Evolutionary conservation across 2,113 vertebrate genomes (phyloP).

Genomic region (Kryptolebias marmoratus): DNA sequence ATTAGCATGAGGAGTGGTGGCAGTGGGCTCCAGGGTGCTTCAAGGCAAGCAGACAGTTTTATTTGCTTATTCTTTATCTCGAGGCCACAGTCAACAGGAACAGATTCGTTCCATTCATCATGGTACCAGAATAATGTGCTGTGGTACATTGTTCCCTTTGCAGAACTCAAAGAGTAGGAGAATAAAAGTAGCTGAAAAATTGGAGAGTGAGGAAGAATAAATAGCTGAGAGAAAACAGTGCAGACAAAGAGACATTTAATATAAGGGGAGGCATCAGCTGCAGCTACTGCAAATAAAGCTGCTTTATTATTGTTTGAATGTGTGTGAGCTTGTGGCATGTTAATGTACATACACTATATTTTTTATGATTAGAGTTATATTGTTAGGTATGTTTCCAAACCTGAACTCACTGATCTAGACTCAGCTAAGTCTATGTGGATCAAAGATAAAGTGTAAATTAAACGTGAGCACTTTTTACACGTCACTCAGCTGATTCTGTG

Average conservation of each 20-base stretch:
- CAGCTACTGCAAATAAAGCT: constrained; percentile 3
- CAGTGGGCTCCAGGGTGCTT: constrained; percentile 49
- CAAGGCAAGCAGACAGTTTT: constrained; percentile 61
- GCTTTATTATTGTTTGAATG: constrained; percentile 16
- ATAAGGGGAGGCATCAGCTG: constrained; percentile 10
- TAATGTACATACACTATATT: neutral
- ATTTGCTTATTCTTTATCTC: constrained; percentile 80
- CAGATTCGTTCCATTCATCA: constrained; percentile 70
- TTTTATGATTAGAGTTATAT: neutral
- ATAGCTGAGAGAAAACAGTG: constrained; percentile 18
- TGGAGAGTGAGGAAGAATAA: constrained; percentile 29
- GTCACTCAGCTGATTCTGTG: neutral
- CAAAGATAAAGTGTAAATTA: neutral
- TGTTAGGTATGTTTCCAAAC: neutral
- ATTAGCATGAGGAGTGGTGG: constrained; percentile 73
- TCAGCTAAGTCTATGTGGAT: neutral
- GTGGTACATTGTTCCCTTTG: constrained; percentile 58
- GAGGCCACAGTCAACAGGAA: constrained; percentile 66
- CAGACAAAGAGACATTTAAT: constrained; percentile 26
- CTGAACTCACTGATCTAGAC: neutral
- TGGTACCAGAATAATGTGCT: constrained; percentile 59
- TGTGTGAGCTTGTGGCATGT: neutral
- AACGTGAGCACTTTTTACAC: neutral
- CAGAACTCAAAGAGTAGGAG: constrained; percentile 45
- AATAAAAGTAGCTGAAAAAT: constrained; percentile 37